A percentile compares a stretch with the other conserved stretches of the same genome.
phyloP scores from a whole-genome alignment of 2,888 invertebrate genomes.

The Drosophila trichaetosa region DNA sequence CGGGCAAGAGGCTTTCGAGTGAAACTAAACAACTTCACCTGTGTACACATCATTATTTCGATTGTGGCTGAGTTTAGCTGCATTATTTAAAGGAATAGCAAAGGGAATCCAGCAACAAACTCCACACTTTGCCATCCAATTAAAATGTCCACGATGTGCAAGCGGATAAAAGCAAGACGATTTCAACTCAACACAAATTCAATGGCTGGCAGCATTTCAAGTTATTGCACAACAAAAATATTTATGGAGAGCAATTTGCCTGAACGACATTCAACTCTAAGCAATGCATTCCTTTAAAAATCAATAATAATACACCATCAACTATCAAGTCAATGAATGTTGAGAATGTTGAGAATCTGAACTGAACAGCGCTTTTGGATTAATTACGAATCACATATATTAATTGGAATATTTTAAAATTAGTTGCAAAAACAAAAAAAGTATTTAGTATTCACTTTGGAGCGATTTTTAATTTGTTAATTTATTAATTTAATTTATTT shows the following conservation, averaged over 20 bases:
- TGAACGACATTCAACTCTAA: conserved; percentile 17
- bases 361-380: neutral
- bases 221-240: conserved; percentile 7
- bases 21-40: conserved; percentile 21
- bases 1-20: conserved; percentile 1
- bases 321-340: neutral
- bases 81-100: neutral
- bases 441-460: neutral
- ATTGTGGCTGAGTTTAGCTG: conserved; percentile 22
- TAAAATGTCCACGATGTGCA: conserved; percentile 36
- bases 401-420: neutral
- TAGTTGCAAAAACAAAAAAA: neutral
- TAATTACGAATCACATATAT: neutral
- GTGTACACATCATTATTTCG: conserved; percentile 1
- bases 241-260: conserved; percentile 22
- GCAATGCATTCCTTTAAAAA: neutral
- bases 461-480: no score
- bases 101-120: conserved; percentile 17
- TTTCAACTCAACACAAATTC: conserved; percentile 31
- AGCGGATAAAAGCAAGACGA: conserved; percentile 45
- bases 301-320: neutral
- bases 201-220: conserved; percentile 59
- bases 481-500: neutral
- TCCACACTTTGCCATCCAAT: conserved; percentile 10
- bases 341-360: neutral